Conservation (phyloP, 2,888 invertebrate genomes). For the Clivina fossor region DNA sequence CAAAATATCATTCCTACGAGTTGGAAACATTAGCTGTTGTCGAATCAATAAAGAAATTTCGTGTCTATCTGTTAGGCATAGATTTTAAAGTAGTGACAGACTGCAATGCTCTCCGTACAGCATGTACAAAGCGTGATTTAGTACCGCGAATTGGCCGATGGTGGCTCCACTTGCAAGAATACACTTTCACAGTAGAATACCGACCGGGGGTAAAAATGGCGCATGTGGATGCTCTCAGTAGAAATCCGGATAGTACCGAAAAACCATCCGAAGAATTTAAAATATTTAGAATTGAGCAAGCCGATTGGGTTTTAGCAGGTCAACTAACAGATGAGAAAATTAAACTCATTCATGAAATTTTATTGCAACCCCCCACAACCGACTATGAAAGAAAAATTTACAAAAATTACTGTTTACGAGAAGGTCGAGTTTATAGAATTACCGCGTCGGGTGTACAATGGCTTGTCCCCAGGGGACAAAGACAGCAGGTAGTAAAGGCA, state of each 20-base stretch:
- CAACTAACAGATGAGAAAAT: constrained; percentile 26
- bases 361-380: constrained; percentile 9
- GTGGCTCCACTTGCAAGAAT: constrained; percentile 39
- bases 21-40: constrained; percentile 49
- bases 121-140: constrained; percentile 35
- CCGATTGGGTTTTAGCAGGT: constrained; percentile 22
- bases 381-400: constrained; percentile 20
- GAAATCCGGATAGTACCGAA: background rate
- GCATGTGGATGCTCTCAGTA: constrained; percentile 37
- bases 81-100: constrained; percentile 42
- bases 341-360: constrained; percentile 9
- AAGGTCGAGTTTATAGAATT: constrained; percentile 37
- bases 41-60: constrained; percentile 44
- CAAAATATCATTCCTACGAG: constrained; percentile 47
- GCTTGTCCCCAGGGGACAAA: constrained; percentile 36
- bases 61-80: constrained; percentile 45
- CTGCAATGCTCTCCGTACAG: constrained; percentile 33
- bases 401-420: constrained; percentile 34
- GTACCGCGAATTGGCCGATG: constrained; percentile 38
- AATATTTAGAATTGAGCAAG: constrained; percentile 14
- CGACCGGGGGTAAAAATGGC: constrained; percentile 33
- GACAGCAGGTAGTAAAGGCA: constrained; percentile 36
- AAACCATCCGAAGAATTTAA: background rate
- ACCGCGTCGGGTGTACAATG: constrained; percentile 34
- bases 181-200: constrained; percentile 37